Percentiles rank a stretch among this genome's conserved stretches.
These are phyloP conservation scores for Delichon dasypus DNA, from an alignment of 2,797 vertebrate genomes.

Conservation along the genomic window DNA sequence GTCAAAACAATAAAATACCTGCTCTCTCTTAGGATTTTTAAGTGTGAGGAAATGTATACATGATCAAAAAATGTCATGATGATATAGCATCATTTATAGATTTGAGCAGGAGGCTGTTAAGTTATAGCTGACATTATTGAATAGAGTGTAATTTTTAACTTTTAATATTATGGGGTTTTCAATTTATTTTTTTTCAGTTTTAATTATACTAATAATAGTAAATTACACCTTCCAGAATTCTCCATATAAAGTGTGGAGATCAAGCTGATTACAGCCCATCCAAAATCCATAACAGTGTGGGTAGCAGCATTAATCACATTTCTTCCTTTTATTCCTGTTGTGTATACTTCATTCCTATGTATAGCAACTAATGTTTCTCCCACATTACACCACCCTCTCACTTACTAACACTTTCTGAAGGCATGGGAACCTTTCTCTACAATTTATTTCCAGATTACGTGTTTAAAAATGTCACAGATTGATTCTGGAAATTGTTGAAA, in stretches of 20 bases:
- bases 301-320: neutral
- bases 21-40: slow-evolving; percentile 12
- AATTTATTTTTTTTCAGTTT: neutral
- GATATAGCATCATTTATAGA: neutral
- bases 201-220: neutral
- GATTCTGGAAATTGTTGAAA: neutral
- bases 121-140: neutral
- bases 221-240: slow-evolving; percentile 3
- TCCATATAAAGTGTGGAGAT: neutral
- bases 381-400: slow-evolving; percentile 26
- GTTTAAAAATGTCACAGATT: neutral
- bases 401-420: slow-evolving; percentile 38
- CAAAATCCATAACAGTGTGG: slow-evolving; percentile 1
- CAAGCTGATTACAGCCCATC: neutral
- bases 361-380: slow-evolving; percentile 42
- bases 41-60: neutral
- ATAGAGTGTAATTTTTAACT: neutral
- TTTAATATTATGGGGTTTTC: neutral
- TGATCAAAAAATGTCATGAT: slow-evolving; percentile 1
- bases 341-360: slow-evolving; percentile 13
- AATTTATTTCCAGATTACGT: slow-evolving; percentile 5
- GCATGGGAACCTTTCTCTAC: neutral
- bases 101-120: neutral
- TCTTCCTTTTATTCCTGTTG: slow-evolving; percentile 6
- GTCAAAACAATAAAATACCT: slow-evolving; percentile 29